phyloP scores from a whole-genome alignment of 1,140 invertebrate species.

The Spodoptera litura region DNA sequence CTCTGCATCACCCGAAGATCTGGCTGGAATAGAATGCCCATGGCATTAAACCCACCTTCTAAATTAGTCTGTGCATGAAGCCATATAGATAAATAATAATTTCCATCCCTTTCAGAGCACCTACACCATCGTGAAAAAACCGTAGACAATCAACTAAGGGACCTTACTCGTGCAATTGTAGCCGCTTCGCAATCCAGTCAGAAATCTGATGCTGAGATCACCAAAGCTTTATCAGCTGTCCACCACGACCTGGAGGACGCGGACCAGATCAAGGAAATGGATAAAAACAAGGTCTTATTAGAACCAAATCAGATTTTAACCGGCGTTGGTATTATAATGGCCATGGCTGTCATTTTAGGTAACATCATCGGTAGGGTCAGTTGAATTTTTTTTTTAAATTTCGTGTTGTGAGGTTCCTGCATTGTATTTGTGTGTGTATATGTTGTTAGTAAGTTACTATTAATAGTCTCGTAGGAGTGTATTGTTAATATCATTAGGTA shows the following conservation, averaged over 20 bases:
- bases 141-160: constrained; percentile 71
- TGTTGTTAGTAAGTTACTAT: neutral
- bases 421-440: neutral
- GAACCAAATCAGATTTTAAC: constrained; percentile 76
- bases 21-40: too few species aligned
- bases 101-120: constrained; percentile 65
- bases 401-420: constrained; percentile 21
- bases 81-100: neutral
- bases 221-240: constrained; percentile 71
- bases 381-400: constrained; percentile 59
- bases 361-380: constrained; percentile 73
- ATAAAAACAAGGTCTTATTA: constrained; percentile 54
- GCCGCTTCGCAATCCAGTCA: constrained; percentile 71
- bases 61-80: too few species aligned
- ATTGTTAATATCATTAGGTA: neutral
- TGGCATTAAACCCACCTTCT: too few species aligned
- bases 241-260: constrained; percentile 75
- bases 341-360: constrained; percentile 71
- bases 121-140: constrained; percentile 73
- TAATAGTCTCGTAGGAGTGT: neutral
- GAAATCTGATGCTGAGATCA: constrained; percentile 75
- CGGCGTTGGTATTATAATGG: constrained; percentile 71
- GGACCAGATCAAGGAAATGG: constrained; percentile 60
- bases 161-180: constrained; percentile 69
- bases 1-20: too few species aligned